These are phyloP conservation scores for Alviniconcha marisindica DNA, from an alignment of 1,140 invertebrate genomes.

Conservation along the genomic window DNA sequence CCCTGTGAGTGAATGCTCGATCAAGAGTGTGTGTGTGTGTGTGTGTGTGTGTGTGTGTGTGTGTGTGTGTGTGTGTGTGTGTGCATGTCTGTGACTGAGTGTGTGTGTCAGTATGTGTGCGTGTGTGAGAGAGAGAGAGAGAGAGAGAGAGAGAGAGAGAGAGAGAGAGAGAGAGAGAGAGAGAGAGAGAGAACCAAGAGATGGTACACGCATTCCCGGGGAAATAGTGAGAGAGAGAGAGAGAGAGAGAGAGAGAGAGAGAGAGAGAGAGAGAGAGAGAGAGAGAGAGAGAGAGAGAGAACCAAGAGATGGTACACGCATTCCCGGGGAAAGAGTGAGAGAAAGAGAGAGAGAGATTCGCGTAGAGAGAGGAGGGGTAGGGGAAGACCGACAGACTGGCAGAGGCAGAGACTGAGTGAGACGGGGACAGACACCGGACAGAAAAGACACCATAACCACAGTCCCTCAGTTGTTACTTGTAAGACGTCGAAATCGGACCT, in stretches of 20 bases:
- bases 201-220: too few species aligned
- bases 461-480: too few species aligned
- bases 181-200: not conserved
- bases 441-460: too few species aligned
- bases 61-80: not conserved
- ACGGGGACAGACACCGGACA: too few species aligned
- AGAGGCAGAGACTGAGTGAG: too few species aligned
- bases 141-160: not conserved
- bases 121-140: not conserved
- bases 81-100: not conserved
- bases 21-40: conserved; percentile 13
- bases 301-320: too few species aligned
- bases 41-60: not conserved
- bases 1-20: too few species aligned
- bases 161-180: not conserved
- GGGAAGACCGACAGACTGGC: too few species aligned
- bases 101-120: not conserved
- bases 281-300: conserved; percentile 10
- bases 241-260: conserved; percentile 3
- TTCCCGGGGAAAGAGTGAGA: too few species aligned
- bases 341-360: too few species aligned
- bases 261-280: conserved; percentile 27
- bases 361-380: too few species aligned
- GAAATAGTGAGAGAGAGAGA: not conserved
- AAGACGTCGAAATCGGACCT: too few species aligned